Percentiles rank a stretch among this genome's conserved stretches.
Conservation (phyloP, 2,888 invertebrate species). For the Willowsia nigromaculata region DNA sequence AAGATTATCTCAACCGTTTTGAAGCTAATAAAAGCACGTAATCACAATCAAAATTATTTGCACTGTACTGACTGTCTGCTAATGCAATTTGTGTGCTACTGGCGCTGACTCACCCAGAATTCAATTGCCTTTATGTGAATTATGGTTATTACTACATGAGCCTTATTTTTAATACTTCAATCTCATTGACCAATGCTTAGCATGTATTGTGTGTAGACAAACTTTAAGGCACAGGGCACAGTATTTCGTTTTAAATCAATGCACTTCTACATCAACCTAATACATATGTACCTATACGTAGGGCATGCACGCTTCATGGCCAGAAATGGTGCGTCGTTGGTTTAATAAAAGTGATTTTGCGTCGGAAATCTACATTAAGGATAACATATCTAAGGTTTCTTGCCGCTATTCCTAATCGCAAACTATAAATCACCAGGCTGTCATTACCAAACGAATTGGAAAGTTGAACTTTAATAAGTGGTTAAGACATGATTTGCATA, state of each 20-base stretch:
- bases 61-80: background rate
- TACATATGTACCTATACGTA: background rate
- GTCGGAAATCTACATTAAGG: slow-evolving; percentile 23
- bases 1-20: slow-evolving; percentile 64
- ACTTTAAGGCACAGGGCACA: too few species aligned
- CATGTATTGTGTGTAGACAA: slow-evolving; percentile 6
- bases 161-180: background rate
- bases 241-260: too few species aligned
- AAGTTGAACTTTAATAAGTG: slow-evolving; percentile 35
- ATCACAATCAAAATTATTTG: slow-evolving; percentile 50
- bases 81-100: background rate
- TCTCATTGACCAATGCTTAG: background rate
- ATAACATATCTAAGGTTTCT: background rate
- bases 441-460: slow-evolving; percentile 27
- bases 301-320: too few species aligned
- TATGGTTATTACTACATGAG: background rate
- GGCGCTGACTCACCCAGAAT: background rate
- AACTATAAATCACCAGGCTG: background rate
- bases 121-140: slow-evolving; percentile 26
- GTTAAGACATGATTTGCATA: background rate
- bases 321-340: background rate
- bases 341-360: background rate
- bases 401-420: background rate
- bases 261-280: background rate
- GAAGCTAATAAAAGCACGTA: slow-evolving; percentile 53